phyloP scores from a whole-genome alignment of 1,140 invertebrate species.

The Plutomurus gul region DNA sequence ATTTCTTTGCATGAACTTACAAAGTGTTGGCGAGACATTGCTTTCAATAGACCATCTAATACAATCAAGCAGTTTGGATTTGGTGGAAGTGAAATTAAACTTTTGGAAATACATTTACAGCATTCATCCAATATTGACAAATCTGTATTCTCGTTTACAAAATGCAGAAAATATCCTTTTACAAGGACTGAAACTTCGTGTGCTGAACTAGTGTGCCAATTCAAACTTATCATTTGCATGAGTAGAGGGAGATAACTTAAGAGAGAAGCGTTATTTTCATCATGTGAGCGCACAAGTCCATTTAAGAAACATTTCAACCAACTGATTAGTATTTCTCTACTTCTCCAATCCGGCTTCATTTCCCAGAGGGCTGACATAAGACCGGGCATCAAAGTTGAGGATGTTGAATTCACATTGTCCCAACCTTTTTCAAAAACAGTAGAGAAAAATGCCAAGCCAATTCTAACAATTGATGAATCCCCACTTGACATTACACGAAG shows the following conservation, averaged over 20 bases:
- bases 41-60: slow-evolving; percentile 27
- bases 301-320: slow-evolving; percentile 49
- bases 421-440: slow-evolving; percentile 45
- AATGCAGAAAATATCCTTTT: slow-evolving; percentile 37
- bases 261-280: background rate
- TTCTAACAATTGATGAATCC: slow-evolving; percentile 46
- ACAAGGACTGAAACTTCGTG: slow-evolving; percentile 2
- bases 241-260: slow-evolving; percentile 33
- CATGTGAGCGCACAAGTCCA: slow-evolving; percentile 33
- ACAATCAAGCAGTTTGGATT: slow-evolving; percentile 46
- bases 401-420: background rate
- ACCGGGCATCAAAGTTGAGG: background rate
- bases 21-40: slow-evolving; percentile 5
- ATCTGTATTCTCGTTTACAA: slow-evolving; percentile 28
- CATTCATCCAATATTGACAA: slow-evolving; percentile 24
- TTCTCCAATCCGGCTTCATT: slow-evolving; percentile 48
- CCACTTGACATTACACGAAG: slow-evolving; percentile 53
- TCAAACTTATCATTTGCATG: slow-evolving; percentile 31
- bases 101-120: slow-evolving; percentile 45
- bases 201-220: slow-evolving; percentile 43
- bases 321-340: slow-evolving; percentile 42
- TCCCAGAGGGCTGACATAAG: slow-evolving; percentile 44
- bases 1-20: slow-evolving; percentile 34
- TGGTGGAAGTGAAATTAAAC: slow-evolving; percentile 50
- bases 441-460: slow-evolving; percentile 45